Conservation (phyloP, 2,113 vertebrate species). For the Brachypodius melanocephalos region DNA sequence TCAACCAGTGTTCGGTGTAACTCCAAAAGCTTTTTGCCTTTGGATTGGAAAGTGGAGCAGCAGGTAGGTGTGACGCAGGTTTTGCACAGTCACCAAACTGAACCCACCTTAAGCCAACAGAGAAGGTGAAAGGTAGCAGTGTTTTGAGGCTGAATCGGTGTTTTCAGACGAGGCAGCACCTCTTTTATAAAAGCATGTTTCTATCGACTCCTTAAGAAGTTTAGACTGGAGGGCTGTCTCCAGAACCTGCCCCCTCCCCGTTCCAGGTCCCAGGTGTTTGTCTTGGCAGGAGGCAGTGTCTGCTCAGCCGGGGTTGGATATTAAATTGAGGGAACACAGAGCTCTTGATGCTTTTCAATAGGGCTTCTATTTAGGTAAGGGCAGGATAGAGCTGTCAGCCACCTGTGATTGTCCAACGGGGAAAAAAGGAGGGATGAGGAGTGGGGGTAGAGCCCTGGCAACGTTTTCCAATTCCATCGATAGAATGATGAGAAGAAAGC, state of each 20-base stretch:
- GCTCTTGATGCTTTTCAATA: conserved; percentile 84
- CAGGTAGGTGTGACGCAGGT: conserved; percentile 93
- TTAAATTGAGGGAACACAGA: conserved; percentile 88
- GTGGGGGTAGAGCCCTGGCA: not conserved
- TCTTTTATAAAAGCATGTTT: conserved; percentile 80
- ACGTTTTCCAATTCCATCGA: fast-evolving
- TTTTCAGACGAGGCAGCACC: conserved; percentile 77
- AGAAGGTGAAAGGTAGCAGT: conserved; percentile 90
- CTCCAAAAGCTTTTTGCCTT: conserved; percentile 17
- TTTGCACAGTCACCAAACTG: conserved; percentile 79
- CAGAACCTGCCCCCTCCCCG: conserved; percentile 77
- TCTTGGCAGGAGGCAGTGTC: conserved; percentile 87
- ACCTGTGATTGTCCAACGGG: conserved; percentile 77
- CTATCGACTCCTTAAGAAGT: conserved; percentile 87
- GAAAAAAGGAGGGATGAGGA: not conserved
- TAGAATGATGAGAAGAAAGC: not conserved
- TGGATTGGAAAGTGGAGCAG: conserved; percentile 59
- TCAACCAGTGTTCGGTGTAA: conserved; percentile 59
- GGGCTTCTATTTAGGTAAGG: conserved; percentile 76
- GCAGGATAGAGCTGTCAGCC: conserved; percentile 66
- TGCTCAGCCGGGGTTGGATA: conserved; percentile 83
- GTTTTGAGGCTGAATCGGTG: conserved; percentile 78
- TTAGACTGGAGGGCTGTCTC: conserved; percentile 88
- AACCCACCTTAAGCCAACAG: conserved; percentile 91
- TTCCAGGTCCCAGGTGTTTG: conserved; percentile 87